Conservation (phyloP, 2,113 vertebrate genomes). For the Phylloscopus trochiloides region DNA sequence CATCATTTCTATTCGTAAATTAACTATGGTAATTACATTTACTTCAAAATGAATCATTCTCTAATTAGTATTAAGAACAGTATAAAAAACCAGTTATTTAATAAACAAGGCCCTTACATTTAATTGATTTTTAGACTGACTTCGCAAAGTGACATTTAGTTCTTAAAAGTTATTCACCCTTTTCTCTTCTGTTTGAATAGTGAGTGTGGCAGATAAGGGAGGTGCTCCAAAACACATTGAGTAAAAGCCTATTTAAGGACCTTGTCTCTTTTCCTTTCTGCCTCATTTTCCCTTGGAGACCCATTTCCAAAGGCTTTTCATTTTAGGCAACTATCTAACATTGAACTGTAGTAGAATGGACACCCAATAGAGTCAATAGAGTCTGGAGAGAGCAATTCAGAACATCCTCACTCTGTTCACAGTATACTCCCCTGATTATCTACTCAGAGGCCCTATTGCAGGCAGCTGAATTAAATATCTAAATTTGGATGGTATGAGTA, state of each 20-base stretch:
- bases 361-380: neutral
- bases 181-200: neutral
- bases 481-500: neutral
- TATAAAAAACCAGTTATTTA: neutral
- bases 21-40: neutral
- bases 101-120: neutral
- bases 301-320: neutral
- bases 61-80: neutral
- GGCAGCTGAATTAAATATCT: neutral
- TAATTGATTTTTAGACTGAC: neutral
- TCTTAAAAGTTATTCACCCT: neutral
- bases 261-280: neutral
- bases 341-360: neutral
- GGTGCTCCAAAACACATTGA: neutral
- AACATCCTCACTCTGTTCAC: neutral
- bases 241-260: neutral
- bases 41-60: neutral
- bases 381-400: neutral
- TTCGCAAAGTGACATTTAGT: neutral
- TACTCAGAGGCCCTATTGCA: neutral
- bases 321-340: neutral
- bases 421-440: neutral
- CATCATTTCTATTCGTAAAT: neutral
- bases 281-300: neutral
- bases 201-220: neutral